Conservation (phyloP, 2,797 vertebrate genomes). For the Pangasius sanitwongsei region DNA sequence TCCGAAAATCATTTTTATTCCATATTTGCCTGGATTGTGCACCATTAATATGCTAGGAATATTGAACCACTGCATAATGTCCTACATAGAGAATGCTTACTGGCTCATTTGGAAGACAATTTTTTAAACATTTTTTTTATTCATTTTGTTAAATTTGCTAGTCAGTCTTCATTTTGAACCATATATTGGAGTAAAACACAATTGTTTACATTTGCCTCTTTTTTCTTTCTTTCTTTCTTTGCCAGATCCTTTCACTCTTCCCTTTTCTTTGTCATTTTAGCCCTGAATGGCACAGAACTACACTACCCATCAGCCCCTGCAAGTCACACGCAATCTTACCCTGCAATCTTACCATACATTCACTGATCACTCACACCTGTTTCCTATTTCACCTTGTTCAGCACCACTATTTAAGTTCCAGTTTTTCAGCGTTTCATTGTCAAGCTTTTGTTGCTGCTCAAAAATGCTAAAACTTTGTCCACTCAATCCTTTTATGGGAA, state of each 20-base stretch:
- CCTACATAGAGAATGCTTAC: not conserved
- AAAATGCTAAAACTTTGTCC: too few relatives aligned
- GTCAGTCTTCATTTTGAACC: not conserved
- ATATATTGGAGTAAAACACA: not conserved
- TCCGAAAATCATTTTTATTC: not conserved
- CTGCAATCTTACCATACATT: not conserved
- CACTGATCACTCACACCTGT: not conserved
- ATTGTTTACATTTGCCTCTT: not conserved
- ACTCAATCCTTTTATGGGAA: too few relatives aligned
- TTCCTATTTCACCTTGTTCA: not conserved
- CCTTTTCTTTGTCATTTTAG: not conserved
- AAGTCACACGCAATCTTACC: not conserved
- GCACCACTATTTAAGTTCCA: not conserved
- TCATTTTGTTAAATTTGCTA: not conserved
- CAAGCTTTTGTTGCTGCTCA: not conserved
- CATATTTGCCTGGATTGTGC: not conserved
- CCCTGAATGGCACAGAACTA: not conserved
- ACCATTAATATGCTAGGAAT: conserved; percentile 15
- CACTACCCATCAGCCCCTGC: not conserved
- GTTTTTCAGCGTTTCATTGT: not conserved
- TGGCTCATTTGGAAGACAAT: not conserved
- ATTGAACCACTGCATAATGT: not conserved
- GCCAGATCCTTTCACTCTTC: too few relatives aligned
- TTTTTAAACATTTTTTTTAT: not conserved
- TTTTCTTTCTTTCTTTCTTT: not conserved